Evolutionary conservation across 1,140 invertebrate species (phyloP).

Genomic region (Heterodera schachtii): DNA sequence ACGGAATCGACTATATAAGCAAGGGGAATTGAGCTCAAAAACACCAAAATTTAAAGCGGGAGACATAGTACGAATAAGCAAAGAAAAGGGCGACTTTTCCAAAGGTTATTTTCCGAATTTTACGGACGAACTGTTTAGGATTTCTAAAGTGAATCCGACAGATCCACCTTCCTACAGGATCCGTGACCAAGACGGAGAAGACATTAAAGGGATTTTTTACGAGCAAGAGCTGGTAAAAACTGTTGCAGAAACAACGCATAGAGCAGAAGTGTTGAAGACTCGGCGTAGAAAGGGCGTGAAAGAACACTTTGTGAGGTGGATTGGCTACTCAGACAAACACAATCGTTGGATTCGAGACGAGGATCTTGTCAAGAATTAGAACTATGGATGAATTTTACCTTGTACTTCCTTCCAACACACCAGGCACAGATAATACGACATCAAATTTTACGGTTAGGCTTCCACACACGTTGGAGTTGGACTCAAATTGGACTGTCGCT

Average conservation of each 20-base stretch:
- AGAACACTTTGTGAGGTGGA: background rate
- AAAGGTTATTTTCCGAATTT: too few species aligned
- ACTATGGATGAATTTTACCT: background rate
- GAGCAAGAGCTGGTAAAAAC: constrained; percentile 2
- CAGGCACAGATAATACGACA: too few species aligned
- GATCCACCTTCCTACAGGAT: too few species aligned
- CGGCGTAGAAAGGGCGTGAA: background rate
- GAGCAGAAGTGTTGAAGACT: background rate
- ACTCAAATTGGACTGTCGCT: too few species aligned
- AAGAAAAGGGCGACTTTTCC: too few species aligned
- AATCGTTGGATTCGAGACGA: background rate
- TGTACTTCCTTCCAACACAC: background rate
- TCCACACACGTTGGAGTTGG: too few species aligned
- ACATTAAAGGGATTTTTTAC: background rate
- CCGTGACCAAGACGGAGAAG: too few species aligned
- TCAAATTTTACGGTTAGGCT: too few species aligned
- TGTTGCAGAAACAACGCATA: background rate
- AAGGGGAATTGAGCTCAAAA: background rate
- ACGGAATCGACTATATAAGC: background rate
- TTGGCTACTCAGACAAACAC: background rate
- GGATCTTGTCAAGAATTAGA: background rate
- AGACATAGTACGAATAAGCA: constrained; percentile 3
- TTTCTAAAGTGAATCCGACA: too few species aligned
- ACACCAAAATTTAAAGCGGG: background rate
- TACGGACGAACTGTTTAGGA: too few species aligned